Base-by-base conservation (phyloP, 30 jellyfish, hydroid and myxozoan genomes). In the Thelohanellus kitauei region DNA sequence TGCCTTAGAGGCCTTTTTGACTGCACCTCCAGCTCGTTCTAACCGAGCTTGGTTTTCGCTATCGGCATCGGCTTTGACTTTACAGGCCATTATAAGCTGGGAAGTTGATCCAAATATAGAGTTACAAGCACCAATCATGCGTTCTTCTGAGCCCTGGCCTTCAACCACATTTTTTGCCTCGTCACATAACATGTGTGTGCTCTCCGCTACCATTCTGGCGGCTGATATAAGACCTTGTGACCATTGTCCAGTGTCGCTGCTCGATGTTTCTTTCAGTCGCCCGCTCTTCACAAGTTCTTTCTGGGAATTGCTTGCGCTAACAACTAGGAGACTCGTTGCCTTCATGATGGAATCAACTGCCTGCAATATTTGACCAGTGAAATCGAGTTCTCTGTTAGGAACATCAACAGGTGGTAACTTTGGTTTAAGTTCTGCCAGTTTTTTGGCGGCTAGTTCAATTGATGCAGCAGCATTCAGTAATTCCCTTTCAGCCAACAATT, bases 161-260 rank as follows among this genome's bases (percentile, higher is more conserved):
- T 80, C 86, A 18, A 80, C 90, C 10, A 89, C 98, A n/a, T 89
- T 89, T 55, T 80, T 80, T 29, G 98, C 98, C 50, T 89, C 98
- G 34, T 80, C 98, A 56, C 98, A 80, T 51, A 80, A 83, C 41
- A 83, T 52, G 34, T 88, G 89, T 0, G 98, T 80, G 1, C 89
- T 89, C 2, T 88, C 89, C 18, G 98, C 98, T 4, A 80, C 98
- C 60, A 80, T 50, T 8, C 86, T 56, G 8, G 98, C 98, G 42
- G 98, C 98, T 1, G 98, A 65, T 9, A 80, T 78, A 17, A 80
- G 58, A 8, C 98, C 90, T 45, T 80, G 98, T 13, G 98, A 80
- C 98, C 98, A 80, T 41, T 75, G 95, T 2, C 95, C 95, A 32
- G 64, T 89, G 14, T 60, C 98, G 31, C 50, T 82, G 0, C 89